Percentiles rank a stretch among this genome's conserved stretches.
These are phyloP conservation scores for Leptopilina boulardi DNA, from an alignment of 1,140 invertebrate species.

Conservation along the genomic window DNA sequence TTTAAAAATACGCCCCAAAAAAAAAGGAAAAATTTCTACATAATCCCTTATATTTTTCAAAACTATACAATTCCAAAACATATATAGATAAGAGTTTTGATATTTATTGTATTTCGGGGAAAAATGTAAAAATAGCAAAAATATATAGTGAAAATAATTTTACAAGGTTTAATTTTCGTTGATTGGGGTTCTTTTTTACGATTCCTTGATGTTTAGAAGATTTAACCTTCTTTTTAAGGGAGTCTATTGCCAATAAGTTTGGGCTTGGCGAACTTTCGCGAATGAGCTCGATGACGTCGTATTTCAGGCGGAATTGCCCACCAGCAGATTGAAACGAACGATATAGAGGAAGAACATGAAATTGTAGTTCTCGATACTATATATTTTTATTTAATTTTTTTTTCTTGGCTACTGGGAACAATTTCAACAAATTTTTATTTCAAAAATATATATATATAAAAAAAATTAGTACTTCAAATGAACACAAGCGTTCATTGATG, in stretches of 20 bases:
- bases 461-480: no score
- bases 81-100: no score
- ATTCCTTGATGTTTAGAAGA: constrained; percentile 52
- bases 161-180: constrained; percentile 37
- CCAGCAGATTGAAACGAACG: constrained; percentile 75
- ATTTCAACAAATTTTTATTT: neutral
- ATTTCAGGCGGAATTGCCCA: constrained; percentile 75
- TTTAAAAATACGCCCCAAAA: no score
- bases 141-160: neutral
- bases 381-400: neutral
- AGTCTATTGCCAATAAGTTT: constrained; percentile 62
- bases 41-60: no score
- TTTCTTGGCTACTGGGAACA: neutral
- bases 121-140: neutral
- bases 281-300: constrained; percentile 74
- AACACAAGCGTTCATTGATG: no score
- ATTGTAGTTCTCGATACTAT: constrained; percentile 57
- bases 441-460: no score
- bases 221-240: constrained; percentile 71
- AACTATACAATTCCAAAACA: no score
- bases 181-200: neutral
- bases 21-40: no score
- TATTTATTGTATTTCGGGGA: no score
- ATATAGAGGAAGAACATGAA: constrained; percentile 71
- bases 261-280: constrained; percentile 58